phyloP scores from a whole-genome alignment of 2,888 invertebrate genomes.

The Morinoia aosen region DNA sequence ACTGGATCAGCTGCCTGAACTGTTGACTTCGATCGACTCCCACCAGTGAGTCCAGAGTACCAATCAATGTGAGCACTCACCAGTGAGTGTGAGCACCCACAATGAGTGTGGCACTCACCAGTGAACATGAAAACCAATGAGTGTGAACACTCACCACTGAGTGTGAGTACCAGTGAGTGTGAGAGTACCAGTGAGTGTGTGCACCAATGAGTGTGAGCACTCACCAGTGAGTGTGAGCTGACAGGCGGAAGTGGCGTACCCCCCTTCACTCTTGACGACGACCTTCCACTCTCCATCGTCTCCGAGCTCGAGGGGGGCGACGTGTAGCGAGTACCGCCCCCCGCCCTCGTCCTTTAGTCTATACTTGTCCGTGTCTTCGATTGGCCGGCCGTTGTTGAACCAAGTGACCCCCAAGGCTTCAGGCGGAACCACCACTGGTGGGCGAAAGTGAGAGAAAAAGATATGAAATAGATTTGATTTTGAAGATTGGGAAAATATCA shows the following conservation, averaged over 20 bases:
- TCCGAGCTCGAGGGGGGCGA: slow-evolving; percentile 81
- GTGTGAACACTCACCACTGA: slow-evolving; percentile 62
- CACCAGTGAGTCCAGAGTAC: no score
- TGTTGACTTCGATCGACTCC: no score
- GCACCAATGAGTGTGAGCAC: background rate
- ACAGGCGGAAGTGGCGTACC: slow-evolving; percentile 60
- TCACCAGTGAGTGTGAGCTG: slow-evolving; percentile 67
- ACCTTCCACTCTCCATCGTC: slow-evolving; percentile 80
- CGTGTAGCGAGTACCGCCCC: slow-evolving; percentile 84
- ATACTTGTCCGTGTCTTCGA: slow-evolving; percentile 78
- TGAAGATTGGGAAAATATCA: background rate
- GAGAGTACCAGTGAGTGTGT: slow-evolving; percentile 27
- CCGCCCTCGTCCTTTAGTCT: slow-evolving; percentile 85
- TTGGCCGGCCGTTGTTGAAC: slow-evolving; percentile 69
- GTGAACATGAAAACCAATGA: no score
- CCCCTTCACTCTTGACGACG: slow-evolving; percentile 62
- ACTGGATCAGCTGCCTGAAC: no score
- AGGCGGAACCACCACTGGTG: slow-evolving; percentile 60
- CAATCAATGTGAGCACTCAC: no score
- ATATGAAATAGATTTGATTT: background rate
- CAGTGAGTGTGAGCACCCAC: no score
- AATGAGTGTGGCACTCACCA: no score
- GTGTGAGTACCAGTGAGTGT: slow-evolving; percentile 67
- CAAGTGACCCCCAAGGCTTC: slow-evolving; percentile 61
- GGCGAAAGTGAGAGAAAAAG: background rate